Evolutionary conservation across 2,113 vertebrate species (phyloP), one percentile per base, ranked within the genome.

Genomic region (Ctenodactylus gundi): DNA sequence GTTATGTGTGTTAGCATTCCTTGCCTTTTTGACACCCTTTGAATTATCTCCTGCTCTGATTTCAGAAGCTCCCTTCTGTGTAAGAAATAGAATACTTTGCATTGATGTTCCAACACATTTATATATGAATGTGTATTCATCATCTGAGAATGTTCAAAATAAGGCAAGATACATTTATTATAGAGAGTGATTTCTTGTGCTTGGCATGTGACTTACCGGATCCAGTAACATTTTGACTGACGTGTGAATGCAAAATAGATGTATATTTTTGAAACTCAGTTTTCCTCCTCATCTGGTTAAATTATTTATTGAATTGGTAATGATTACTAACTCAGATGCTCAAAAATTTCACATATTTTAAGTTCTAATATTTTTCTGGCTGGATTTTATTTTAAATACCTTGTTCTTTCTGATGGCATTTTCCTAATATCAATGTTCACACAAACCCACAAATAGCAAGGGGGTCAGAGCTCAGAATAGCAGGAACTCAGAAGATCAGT

Each of bases 401-500:
- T 96, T 93, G 34, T 92, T 84, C 88, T 95, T 92, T 88, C 96
- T 89, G 88, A 90, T 96, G 81, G 95, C 95, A 92, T 96, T 95
- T 94, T 41, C 78, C 85, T 96, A 95, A 90, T 95, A 97, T 95
- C 94, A 89, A 75, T 87, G 89, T 83, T 95, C 90, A 97, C 96
- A 84, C 27, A 94, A 86, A 93, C 96, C 75, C 82, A 93, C 95
- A 98, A 98, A 97, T 97, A 98, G 76, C 94, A 97, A 93, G 70
- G 72, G 78, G 80, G 87, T 94, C 64, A 93, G 77, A 64, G 95
- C 92, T 95, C 85, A 36, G 85, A 93, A 72, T 87, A 94, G 96
- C 94, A 97, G 96, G 93, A 97, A 95, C 95, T 78, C 65, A 95
- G 88, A 55, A 88, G 88, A 96, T 97, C 95, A 78, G 93, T 57